A percentile compares a stretch with the other conserved stretches of the same genome.
phyloP scores from a whole-genome alignment of 2,888 invertebrate genomes.

The Perizoma flavofasciatum region DNA sequence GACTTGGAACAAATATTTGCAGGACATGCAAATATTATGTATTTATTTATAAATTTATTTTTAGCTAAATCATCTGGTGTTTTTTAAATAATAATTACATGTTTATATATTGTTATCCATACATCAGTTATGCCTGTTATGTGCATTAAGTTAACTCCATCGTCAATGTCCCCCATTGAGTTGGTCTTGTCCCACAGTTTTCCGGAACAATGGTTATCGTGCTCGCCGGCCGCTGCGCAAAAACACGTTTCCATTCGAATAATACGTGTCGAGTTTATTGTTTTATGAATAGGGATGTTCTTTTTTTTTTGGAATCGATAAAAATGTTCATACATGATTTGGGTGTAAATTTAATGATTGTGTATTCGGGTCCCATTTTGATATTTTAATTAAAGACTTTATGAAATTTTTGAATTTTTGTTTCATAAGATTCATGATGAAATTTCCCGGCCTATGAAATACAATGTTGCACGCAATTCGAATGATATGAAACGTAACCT shows the following conservation, averaged over 20 bases:
- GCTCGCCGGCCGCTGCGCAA: slow-evolving; percentile 48
- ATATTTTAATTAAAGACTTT: too few relatives aligned
- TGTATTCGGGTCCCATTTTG: too few relatives aligned
- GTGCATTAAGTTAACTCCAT: slow-evolving; percentile 8
- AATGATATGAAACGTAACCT: background rate
- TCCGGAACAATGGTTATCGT: slow-evolving; percentile 29
- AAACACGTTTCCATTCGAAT: slow-evolving; percentile 51
- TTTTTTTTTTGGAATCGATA: slow-evolving; percentile 29
- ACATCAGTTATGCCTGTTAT: slow-evolving; percentile 9
- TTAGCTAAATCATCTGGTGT: background rate
- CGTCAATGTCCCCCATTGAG: slow-evolving; percentile 9
- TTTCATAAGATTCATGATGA: background rate
- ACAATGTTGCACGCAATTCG: slow-evolving; percentile 10
- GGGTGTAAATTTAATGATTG: too few relatives aligned
- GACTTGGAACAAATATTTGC: too few relatives aligned
- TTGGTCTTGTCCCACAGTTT: slow-evolving; percentile 27
- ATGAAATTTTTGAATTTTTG: too few relatives aligned
- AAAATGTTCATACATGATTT: background rate
- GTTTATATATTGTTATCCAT: slow-evolving; percentile 11
- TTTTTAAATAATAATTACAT: slow-evolving; percentile 10
- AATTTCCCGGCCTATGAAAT: background rate
- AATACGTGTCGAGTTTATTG: slow-evolving; percentile 50
- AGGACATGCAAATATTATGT: too few relatives aligned
- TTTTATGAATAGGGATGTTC: slow-evolving; percentile 45
- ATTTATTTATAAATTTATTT: too few relatives aligned